phyloP scores from a whole-genome alignment of 2,888 invertebrate species.

The Gymnocheta viridis region DNA sequence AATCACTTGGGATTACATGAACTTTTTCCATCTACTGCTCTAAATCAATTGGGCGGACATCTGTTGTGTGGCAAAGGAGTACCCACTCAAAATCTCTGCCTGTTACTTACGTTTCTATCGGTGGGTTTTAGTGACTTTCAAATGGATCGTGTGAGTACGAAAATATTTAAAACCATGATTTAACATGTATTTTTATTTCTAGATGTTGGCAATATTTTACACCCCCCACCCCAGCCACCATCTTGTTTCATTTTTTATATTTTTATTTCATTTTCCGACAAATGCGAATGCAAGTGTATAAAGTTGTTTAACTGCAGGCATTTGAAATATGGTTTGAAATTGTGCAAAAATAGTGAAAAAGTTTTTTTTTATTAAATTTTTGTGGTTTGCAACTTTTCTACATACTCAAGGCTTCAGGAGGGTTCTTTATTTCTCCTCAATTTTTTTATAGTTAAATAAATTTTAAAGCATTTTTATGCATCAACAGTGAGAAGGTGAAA shows the following conservation, averaged over 20 bases:
- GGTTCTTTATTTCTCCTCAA: not conserved
- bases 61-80: slow-evolving; percentile 76
- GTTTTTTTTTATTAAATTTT: slow-evolving; percentile 54
- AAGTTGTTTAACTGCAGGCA: slow-evolving; percentile 62
- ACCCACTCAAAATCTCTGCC: slow-evolving; percentile 78
- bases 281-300: slow-evolving; percentile 41
- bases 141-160: slow-evolving; percentile 80
- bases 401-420: slow-evolving; percentile 29
- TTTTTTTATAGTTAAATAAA: slow-evolving; percentile 17
- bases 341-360: slow-evolving; percentile 44
- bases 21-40: slow-evolving; percentile 75
- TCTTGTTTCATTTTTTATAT: not conserved
- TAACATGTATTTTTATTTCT: slow-evolving; percentile 47
- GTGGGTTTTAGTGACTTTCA: slow-evolving; percentile 80
- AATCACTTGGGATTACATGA: slow-evolving; percentile 79
- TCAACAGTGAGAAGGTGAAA: slow-evolving; percentile 43
- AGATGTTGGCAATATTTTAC: slow-evolving; percentile 37
- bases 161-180: slow-evolving; percentile 56
- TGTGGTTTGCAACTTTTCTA: slow-evolving; percentile 55
- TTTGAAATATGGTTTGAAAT: slow-evolving; percentile 61
- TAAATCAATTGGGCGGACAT: slow-evolving; percentile 79
- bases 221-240: too few species aligned
- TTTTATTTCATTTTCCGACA: slow-evolving; percentile 6
- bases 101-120: slow-evolving; percentile 77
- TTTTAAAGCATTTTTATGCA: slow-evolving; percentile 28